These are phyloP conservation scores for Suricata suricatta DNA, from an alignment of 2,113 vertebrate species.

Conservation along the genomic window DNA sequence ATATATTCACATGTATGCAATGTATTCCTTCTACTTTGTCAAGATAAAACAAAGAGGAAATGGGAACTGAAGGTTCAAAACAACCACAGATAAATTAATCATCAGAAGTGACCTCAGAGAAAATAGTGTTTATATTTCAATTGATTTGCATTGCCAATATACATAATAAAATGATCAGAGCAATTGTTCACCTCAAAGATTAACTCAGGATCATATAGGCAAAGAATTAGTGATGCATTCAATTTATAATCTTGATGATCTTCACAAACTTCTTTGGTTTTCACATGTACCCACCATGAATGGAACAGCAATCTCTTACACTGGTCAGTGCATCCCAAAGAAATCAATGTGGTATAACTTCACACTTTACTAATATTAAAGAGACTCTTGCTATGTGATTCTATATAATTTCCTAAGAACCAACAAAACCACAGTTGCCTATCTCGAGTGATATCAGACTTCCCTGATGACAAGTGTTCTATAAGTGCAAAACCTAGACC, in stretches of 20 bases:
- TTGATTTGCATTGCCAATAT: neutral
- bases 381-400: neutral
- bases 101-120: neutral
- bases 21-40: neutral
- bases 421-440: fast-evolving
- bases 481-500: neutral
- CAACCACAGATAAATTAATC: neutral
- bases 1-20: neutral
- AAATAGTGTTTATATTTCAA: neutral
- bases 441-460: neutral
- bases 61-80: neutral
- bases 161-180: neutral
- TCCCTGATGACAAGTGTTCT: neutral
- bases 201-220: neutral
- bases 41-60: neutral
- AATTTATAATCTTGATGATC: neutral
- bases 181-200: neutral
- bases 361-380: neutral
- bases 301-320: neutral
- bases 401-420: neutral
- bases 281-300: neutral
- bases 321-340: neutral
- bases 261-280: neutral
- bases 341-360: neutral
- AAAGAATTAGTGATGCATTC: neutral